Percentiles rank a stretch among this genome's conserved stretches.
Evolutionary conservation across 92 coral and sea anemone species (phyloP).

Genomic region (Muricea muricata): DNA sequence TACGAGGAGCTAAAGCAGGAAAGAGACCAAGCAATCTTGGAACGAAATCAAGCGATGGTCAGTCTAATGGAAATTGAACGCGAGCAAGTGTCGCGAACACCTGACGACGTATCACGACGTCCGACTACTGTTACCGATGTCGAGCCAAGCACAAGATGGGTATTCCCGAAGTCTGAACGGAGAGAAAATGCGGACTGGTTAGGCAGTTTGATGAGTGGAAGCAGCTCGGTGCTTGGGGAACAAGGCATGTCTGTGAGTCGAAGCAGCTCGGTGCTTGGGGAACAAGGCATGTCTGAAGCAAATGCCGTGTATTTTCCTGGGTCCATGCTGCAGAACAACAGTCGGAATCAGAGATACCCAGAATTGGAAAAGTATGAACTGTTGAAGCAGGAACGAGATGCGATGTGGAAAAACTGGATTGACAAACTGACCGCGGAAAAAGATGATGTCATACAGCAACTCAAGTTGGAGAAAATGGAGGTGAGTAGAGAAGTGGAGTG

Average conservation of each 20-base stretch:
- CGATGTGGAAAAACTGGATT: conserved; percentile 76
- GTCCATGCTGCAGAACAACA: not conserved
- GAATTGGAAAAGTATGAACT: conserved; percentile 43
- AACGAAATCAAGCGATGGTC: conserved; percentile 87
- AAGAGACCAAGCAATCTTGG: conserved; percentile 86
- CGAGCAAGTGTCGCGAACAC: conserved; percentile 52
- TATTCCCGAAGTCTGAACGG: not conserved
- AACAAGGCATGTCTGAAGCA: conserved; percentile 42
- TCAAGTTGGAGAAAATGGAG: conserved; percentile 57
- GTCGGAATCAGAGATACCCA: not conserved
- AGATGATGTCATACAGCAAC: conserved; percentile 74
- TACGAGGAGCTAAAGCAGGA: conserved; percentile 76
- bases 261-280: conserved; percentile 35
- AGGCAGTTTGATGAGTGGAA: conserved; percentile 36
- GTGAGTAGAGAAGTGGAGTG: not conserved
- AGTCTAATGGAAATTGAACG: conserved; percentile 90
- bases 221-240: conserved; percentile 34
- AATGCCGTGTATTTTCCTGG: conserved; percentile 42
- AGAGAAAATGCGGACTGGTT: conserved; percentile 29
- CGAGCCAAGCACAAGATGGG: not conserved
- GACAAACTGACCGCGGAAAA: conserved; percentile 74
- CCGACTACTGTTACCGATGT: not conserved
- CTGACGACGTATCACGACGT: not conserved
- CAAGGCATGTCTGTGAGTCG: conserved; percentile 32
- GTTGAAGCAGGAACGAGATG: conserved; percentile 62